Conservation (phyloP, 2,113 vertebrate species). For the Megaleporinus macrocephalus region DNA sequence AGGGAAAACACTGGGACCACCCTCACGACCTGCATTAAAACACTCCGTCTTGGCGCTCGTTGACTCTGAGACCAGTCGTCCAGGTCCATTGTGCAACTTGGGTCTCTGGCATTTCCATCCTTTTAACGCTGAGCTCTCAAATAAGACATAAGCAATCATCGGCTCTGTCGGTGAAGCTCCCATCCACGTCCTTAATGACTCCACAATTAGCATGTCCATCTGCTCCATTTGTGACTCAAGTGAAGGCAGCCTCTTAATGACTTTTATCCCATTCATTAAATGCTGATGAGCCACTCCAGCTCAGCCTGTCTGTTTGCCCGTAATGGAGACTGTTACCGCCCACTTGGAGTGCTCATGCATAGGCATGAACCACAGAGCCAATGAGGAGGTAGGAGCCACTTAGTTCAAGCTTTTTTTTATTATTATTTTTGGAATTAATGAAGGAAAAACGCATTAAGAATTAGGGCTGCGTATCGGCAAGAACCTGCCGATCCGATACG, state of each 20-base stretch:
- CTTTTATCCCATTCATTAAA: conserved; percentile 55
- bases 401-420: conserved; percentile 21
- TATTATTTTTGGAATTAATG: background rate
- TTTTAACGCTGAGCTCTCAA: conserved; percentile 20
- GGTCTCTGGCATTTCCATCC: conserved; percentile 12
- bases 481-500: too few relatives aligned
- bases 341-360: background rate
- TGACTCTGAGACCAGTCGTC: conserved; percentile 15
- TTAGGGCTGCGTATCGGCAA: too few relatives aligned
- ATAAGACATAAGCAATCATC: conserved; percentile 57
- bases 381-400: background rate
- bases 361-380: conserved; percentile 17
- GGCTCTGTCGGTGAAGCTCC: conserved; percentile 67
- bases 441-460: background rate
- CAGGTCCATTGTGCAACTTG: conserved; percentile 3
- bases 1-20: background rate
- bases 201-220: conserved; percentile 64
- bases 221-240: conserved; percentile 54
- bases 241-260: conserved; percentile 52
- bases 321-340: conserved; percentile 28
- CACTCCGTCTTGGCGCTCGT: background rate
- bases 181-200: conserved; percentile 59
- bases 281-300: conserved; percentile 57
- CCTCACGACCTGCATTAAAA: background rate
- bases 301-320: conserved; percentile 20